Conservation (phyloP, 2,113 vertebrate species). For the Varanus komodoensis region DNA sequence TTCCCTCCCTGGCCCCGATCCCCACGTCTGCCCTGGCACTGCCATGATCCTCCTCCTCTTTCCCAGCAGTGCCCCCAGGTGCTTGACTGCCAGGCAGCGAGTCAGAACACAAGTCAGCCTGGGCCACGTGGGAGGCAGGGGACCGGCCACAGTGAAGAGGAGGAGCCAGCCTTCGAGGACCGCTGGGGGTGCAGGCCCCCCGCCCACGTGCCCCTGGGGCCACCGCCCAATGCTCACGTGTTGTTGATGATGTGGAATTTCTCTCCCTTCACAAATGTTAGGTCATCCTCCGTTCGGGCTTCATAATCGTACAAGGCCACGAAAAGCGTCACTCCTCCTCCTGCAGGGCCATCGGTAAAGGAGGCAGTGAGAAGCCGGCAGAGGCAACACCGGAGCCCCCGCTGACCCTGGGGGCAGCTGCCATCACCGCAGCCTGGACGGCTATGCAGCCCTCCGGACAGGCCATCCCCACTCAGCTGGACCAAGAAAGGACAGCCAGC, state of each 20-base stretch:
- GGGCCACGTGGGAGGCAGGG: too few species aligned
- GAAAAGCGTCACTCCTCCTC: constrained; percentile 90
- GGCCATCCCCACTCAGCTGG: not conserved
- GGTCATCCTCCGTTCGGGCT: constrained; percentile 92
- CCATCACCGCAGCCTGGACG: not conserved
- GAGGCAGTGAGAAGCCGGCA: not conserved
- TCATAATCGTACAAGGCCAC: constrained; percentile 94
- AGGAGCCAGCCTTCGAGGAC: too few species aligned
- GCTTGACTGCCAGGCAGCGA: too few species aligned
- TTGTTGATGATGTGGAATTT: constrained; percentile 98
- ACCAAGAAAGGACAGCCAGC: not conserved
- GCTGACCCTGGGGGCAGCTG: not conserved
- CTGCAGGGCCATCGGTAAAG: constrained; percentile 61
- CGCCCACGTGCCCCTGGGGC: not conserved
- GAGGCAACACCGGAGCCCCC: not conserved
- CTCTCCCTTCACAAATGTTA: constrained; percentile 93
- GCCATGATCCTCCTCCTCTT: too few species aligned
- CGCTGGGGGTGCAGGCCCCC: not conserved
- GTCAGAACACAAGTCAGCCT: too few species aligned
- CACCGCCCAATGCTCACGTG: constrained; percentile 77
- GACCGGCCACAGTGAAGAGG: too few species aligned
- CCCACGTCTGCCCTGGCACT: too few species aligned
- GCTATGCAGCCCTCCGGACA: not conserved
- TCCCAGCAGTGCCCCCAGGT: too few species aligned
- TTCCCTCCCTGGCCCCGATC: too few species aligned